Percentiles rank a stretch among this genome's conserved stretches.
Conservation (phyloP, 2,888 invertebrate genomes). For the Hetaerina titia region DNA sequence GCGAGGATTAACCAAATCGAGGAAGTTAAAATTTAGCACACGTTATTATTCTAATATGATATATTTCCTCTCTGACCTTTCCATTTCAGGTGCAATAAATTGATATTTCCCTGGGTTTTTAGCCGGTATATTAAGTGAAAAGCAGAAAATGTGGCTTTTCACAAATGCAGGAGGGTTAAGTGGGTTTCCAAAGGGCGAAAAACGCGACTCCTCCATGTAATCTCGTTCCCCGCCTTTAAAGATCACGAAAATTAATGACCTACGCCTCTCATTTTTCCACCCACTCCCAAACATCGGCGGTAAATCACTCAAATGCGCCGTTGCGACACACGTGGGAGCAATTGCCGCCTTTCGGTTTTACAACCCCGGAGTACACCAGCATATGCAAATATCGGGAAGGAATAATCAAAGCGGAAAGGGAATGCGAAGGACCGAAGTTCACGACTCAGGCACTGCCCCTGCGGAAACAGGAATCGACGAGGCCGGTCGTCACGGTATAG, state of each 20-base stretch:
- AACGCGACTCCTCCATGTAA: conserved; percentile 11
- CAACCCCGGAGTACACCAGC: background rate
- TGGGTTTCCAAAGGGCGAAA: conserved; percentile 4
- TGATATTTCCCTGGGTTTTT: background rate
- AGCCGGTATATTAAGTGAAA: background rate
- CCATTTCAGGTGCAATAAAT: background rate
- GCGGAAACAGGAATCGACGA: conserved; percentile 7
- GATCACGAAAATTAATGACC: conserved; percentile 30
- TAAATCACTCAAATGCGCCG: background rate
- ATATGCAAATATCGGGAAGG: conserved; percentile 5
- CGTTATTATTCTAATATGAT: background rate
- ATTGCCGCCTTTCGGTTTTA: conserved; percentile 15
- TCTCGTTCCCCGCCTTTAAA: background rate
- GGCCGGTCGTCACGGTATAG: background rate
- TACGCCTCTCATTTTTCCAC: conserved; percentile 21
- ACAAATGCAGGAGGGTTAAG: background rate
- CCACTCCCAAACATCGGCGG: background rate
- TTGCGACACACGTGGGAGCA: conserved; percentile 29
- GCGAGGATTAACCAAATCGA: no score
- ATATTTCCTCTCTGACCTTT: background rate
- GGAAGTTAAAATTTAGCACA: background rate
- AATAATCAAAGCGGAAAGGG: conserved; percentile 22
- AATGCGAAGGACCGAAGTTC: background rate
- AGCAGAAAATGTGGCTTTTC: background rate
- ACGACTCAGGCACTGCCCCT: background rate